Conservation (phyloP, 2,113 vertebrate genomes). For the Solea senegalensis region DNA sequence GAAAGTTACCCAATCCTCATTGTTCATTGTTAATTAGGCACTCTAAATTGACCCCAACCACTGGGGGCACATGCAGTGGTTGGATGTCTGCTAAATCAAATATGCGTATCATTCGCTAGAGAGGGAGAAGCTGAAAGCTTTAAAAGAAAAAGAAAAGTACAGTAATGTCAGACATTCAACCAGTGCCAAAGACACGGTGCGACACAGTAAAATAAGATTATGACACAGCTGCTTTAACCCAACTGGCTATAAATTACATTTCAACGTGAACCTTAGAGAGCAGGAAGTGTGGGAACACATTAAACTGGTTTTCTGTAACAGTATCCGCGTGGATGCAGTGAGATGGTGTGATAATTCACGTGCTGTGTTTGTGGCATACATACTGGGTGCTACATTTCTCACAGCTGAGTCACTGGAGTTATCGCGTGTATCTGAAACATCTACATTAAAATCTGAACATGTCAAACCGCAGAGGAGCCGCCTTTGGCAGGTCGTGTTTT, state of each 20-base stretch:
- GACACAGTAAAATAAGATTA: background rate
- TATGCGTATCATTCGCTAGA: no score
- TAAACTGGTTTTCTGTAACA: background rate
- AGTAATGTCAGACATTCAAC: background rate
- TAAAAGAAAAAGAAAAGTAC: no score
- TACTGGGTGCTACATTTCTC: background rate
- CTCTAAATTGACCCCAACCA: no score
- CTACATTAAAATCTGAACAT: background rate
- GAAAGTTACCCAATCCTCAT: no score
- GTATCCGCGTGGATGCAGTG: no score
- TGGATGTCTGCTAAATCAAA: no score
- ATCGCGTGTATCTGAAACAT: background rate
- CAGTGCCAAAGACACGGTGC: background rate
- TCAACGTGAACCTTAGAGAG: background rate
- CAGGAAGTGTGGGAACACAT: background rate
- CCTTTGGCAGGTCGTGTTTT: background rate
- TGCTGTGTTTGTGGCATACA: background rate
- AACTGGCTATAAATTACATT: conserved; percentile 2
- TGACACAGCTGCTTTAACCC: background rate
- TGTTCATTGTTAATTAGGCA: no score
- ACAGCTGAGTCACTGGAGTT: conserved; percentile 8
- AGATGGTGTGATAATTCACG: no score
- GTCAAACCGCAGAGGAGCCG: background rate
- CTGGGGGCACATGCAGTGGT: no score
- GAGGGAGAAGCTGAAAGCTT: no score